Evolutionary conservation across 1,140 invertebrate species (phyloP).

Genomic region (Euura lappo): DNA sequence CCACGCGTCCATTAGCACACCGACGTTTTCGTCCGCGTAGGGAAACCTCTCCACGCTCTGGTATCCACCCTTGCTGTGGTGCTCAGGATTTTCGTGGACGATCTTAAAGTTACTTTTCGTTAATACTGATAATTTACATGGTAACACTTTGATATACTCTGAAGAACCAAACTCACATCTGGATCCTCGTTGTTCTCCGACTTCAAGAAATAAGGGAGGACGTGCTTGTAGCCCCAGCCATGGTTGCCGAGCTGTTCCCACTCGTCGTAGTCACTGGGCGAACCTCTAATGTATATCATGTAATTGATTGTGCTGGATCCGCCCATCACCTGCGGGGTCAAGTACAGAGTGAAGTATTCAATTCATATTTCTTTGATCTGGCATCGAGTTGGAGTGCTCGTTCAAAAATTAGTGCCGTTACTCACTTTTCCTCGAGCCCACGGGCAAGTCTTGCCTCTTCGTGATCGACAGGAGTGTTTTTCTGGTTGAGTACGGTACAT

Average conservation of each 20-base stretch:
- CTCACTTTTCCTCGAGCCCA: conserved; percentile 51
- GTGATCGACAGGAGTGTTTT: conserved; percentile 53
- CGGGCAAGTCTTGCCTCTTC: conserved; percentile 36
- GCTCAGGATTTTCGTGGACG: conserved; percentile 52
- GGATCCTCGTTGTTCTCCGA: conserved; percentile 58
- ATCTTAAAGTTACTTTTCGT: conserved; percentile 29
- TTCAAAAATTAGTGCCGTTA: background rate
- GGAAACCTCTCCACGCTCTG: conserved; percentile 68
- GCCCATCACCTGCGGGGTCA: conserved; percentile 53
- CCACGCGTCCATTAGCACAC: conserved; percentile 65
- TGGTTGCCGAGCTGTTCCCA: conserved; percentile 70
- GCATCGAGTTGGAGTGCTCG: too few species aligned
- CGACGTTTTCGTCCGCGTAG: conserved; percentile 64
- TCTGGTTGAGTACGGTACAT: conserved; percentile 63
- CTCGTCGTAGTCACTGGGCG: conserved; percentile 69
- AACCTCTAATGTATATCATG: conserved; percentile 74
- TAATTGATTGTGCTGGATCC: conserved; percentile 70
- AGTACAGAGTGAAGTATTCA: too few species aligned
- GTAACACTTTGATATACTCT: background rate
- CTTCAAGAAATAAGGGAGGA: conserved; percentile 67
- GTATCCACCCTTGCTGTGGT: conserved; percentile 66
- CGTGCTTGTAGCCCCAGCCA: conserved; percentile 71
- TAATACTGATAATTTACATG: too few species aligned
- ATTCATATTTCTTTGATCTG: too few species aligned
- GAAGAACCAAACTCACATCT: conserved; percentile 27